Evolutionary conservation across 2,113 vertebrate genomes (phyloP).

Genomic region (Rhagologus leucostigma): DNA sequence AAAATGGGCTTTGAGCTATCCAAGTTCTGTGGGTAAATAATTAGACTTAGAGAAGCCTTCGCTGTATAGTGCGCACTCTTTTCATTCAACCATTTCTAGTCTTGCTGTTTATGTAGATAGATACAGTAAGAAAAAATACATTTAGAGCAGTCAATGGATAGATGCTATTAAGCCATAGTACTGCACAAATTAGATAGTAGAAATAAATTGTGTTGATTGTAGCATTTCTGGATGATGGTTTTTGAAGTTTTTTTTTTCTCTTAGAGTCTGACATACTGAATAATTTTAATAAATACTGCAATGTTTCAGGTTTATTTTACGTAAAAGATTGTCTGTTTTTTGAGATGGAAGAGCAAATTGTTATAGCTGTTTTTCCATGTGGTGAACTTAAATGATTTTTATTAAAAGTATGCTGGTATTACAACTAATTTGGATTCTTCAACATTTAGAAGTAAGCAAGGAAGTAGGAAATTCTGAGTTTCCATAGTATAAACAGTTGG

Average conservation of each 20-base stretch:
- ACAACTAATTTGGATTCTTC: background rate
- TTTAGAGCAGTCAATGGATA: background rate
- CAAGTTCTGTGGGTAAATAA: background rate
- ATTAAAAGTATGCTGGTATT: background rate
- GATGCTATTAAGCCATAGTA: background rate
- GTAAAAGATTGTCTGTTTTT: background rate
- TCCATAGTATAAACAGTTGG: background rate
- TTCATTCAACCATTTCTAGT: background rate
- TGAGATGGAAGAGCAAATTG: background rate
- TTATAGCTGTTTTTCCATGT: background rate
- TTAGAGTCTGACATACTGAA: background rate
- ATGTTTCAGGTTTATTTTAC: background rate
- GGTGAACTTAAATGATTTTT: background rate
- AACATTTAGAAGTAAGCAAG: background rate
- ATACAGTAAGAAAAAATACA: background rate
- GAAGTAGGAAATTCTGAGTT: background rate
- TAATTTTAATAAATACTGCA: background rate
- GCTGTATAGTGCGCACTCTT: rapidly evolving
- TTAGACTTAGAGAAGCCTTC: background rate
- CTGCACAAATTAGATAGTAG: background rate
- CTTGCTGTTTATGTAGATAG: background rate
- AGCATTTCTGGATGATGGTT: background rate
- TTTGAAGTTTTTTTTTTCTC: background rate
- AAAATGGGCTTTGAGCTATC: background rate
- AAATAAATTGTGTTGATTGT: background rate